Evolutionary conservation across 2,113 vertebrate genomes (phyloP).

Genomic region (Callocephalon fimbriatum): DNA sequence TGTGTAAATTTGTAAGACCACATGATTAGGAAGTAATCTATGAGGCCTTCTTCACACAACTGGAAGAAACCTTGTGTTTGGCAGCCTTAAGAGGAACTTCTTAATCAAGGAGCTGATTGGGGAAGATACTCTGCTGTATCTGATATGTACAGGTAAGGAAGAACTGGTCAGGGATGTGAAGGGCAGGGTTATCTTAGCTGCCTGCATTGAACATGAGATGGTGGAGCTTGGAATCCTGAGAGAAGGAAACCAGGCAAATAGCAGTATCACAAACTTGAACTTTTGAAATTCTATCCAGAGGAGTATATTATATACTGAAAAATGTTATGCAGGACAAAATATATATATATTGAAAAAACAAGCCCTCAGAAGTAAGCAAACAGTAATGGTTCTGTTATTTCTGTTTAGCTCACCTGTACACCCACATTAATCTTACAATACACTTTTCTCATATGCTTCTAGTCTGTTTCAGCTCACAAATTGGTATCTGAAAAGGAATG

Average conservation of each 20-base stretch:
- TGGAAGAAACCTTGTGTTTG: neutral
- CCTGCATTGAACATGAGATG: neutral
- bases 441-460: neutral
- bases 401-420: neutral
- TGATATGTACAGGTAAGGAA: neutral
- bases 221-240: neutral
- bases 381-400: neutral
- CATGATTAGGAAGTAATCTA: neutral
- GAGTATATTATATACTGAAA: neutral
- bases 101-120: neutral
- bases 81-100: neutral
- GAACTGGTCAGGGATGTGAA: neutral
- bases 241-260: neutral
- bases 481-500: neutral
- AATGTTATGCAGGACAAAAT: neutral
- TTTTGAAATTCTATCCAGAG: neutral
- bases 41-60: neutral
- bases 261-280: neutral
- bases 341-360: neutral
- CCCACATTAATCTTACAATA: neutral
- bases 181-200: neutral
- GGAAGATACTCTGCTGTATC: neutral
- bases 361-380: neutral
- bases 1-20: neutral
- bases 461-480: neutral